phyloP scores from a whole-genome alignment of 2,797 vertebrate genomes.

The Brachymystax lenok region DNA sequence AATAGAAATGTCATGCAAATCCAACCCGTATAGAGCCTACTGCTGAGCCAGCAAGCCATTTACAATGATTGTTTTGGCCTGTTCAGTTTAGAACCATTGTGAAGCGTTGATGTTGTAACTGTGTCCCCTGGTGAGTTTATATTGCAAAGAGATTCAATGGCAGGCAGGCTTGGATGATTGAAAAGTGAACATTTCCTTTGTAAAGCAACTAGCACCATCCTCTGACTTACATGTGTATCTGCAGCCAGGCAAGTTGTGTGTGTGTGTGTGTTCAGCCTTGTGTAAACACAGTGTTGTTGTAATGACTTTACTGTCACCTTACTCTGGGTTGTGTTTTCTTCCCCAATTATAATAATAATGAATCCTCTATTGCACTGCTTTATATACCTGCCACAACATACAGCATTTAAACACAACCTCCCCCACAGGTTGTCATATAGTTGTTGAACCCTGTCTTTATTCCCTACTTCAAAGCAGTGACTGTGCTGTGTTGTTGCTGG shows the following conservation, averaged over 20 bases:
- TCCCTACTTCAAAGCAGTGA: not conserved
- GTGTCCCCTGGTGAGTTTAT: not conserved
- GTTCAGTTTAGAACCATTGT: constrained; percentile 44
- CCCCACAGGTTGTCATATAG: not conserved
- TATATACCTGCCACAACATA: not conserved
- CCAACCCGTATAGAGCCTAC: constrained; percentile 23
- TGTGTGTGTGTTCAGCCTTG: not conserved
- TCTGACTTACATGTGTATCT: constrained; percentile 26
- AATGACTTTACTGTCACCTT: not conserved
- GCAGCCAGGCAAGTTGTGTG: constrained; percentile 11
- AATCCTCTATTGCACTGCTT: not conserved
- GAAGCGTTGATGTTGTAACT: constrained; percentile 9
- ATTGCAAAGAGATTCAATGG: constrained; percentile 24
- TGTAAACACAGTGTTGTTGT: not conserved
- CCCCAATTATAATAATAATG: not conserved
- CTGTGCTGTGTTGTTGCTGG: constrained; percentile 4
- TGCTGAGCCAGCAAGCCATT: constrained; percentile 5
- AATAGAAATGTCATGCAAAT: constrained; percentile 50
- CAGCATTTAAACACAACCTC: not conserved
- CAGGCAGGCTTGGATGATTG: constrained; percentile 5
- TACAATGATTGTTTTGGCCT: constrained; percentile 7
- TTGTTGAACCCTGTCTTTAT: not conserved
- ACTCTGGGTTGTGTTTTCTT: not conserved
- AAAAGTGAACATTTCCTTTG: constrained; percentile 13
- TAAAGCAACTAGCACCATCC: constrained; percentile 36